Evolutionary conservation across 2,113 vertebrate species (phyloP).

Genomic region (Hepsetus odoe): DNA sequence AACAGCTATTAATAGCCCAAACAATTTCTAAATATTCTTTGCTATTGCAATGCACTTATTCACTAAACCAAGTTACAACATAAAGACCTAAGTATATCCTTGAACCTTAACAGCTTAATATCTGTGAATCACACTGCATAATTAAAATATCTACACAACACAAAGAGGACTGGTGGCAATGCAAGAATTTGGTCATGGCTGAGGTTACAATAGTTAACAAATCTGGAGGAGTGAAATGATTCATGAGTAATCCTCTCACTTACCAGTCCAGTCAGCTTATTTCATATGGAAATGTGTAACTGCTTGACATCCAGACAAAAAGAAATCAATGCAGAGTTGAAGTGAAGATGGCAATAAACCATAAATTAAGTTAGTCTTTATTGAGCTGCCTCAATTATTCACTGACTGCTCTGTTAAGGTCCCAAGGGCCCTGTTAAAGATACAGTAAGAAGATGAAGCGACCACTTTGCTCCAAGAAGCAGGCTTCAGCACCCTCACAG

Average conservation of each 20-base stretch:
- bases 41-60: too few species aligned
- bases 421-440: constrained; percentile 37
- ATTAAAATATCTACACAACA: background rate
- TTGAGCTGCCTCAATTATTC: constrained; percentile 52
- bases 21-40: too few species aligned
- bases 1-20: too few species aligned
- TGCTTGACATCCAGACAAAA: constrained; percentile 30
- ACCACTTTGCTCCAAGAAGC: constrained; percentile 8
- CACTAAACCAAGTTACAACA: too few species aligned
- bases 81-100: background rate
- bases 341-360: constrained; percentile 40
- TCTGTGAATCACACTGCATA: background rate
- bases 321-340: constrained; percentile 43
- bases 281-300: constrained; percentile 49
- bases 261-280: constrained; percentile 23
- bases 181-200: background rate
- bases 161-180: background rate
- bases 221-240: constrained; percentile 28
- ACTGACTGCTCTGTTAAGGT: constrained; percentile 35
- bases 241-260: constrained; percentile 22
- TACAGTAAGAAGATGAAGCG: constrained; percentile 43
- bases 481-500: background rate
- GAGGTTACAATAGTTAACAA: background rate
- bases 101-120: background rate
- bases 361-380: constrained; percentile 53